Evolutionary conservation across 2,113 vertebrate genomes (phyloP).

Genomic region (Lepisosteus oculatus): DNA sequence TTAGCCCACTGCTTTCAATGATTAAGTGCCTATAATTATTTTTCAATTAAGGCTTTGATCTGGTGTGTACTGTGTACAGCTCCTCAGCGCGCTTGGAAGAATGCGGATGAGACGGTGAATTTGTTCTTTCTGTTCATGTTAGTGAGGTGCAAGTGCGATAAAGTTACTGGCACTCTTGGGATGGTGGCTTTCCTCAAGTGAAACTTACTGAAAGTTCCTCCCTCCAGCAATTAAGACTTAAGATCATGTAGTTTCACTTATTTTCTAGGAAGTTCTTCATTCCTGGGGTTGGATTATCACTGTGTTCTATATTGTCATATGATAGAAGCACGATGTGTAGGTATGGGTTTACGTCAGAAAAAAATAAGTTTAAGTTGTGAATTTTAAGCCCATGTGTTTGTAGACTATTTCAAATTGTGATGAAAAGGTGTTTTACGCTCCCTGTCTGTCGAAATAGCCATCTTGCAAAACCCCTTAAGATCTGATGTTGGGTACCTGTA

Average conservation of each 20-base stretch:
- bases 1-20: slow-evolving; percentile 96
- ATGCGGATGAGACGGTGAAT: slow-evolving; percentile 64
- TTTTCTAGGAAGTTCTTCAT: background rate
- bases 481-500: too few species aligned
- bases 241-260: background rate
- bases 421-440: too few species aligned
- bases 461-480: too few species aligned
- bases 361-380: too few species aligned
- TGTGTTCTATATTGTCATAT: too few species aligned
- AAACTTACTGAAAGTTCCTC: slow-evolving; percentile 31
- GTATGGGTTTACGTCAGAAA: too few species aligned
- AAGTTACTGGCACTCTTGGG: slow-evolving; percentile 24
- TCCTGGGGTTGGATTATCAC: background rate
- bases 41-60: slow-evolving; percentile 99
- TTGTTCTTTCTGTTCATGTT: slow-evolving; percentile 59
- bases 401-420: too few species aligned
- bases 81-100: slow-evolving; percentile 51
- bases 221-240: too few species aligned
- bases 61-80: slow-evolving; percentile 76
- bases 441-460: too few species aligned
- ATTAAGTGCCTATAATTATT: slow-evolving; percentile 99
- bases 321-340: too few species aligned
- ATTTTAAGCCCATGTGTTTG: too few species aligned
- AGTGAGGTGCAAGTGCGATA: slow-evolving; percentile 54
- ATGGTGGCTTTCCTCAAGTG: slow-evolving; percentile 24